Evolutionary conservation across 2,888 invertebrate genomes (phyloP).

Genomic region (Temnothorax ravouxi): DNA sequence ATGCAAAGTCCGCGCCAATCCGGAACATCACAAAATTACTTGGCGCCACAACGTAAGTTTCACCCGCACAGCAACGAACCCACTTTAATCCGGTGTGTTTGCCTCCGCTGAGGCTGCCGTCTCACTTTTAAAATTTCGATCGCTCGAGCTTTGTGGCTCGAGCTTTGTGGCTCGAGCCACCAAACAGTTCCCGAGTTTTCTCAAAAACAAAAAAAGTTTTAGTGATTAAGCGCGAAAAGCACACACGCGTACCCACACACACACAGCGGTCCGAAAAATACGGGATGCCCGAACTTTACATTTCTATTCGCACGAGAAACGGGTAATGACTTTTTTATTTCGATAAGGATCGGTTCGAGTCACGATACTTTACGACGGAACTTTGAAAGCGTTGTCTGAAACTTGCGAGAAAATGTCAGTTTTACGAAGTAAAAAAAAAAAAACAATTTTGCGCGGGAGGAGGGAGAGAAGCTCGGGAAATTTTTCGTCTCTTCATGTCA

Average conservation of each 20-base stretch:
- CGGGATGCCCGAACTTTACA: background rate
- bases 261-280: background rate
- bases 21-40: constrained; percentile 91
- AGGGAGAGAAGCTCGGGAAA: background rate
- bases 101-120: background rate
- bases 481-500: background rate
- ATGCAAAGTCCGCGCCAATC: constrained; percentile 92
- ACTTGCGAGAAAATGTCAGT: background rate
- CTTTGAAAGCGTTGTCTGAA: background rate
- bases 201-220: background rate
- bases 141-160: constrained; percentile 8
- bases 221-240: background rate
- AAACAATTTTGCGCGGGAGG: background rate
- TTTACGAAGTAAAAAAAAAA: background rate
- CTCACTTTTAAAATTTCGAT: constrained; percentile 26
- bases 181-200: background rate
- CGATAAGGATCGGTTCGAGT: constrained; percentile 14
- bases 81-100: constrained; percentile 17
- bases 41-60: constrained; percentile 93
- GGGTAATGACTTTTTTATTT: constrained; percentile 31
- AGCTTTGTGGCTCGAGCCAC: background rate
- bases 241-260: background rate
- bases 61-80: background rate
- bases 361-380: constrained; percentile 1
- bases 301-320: background rate